Percentiles rank a stretch among this genome's conserved stretches.
Conservation (phyloP, 2,888 invertebrate genomes). For the Xanthostigma xanthostigma region DNA sequence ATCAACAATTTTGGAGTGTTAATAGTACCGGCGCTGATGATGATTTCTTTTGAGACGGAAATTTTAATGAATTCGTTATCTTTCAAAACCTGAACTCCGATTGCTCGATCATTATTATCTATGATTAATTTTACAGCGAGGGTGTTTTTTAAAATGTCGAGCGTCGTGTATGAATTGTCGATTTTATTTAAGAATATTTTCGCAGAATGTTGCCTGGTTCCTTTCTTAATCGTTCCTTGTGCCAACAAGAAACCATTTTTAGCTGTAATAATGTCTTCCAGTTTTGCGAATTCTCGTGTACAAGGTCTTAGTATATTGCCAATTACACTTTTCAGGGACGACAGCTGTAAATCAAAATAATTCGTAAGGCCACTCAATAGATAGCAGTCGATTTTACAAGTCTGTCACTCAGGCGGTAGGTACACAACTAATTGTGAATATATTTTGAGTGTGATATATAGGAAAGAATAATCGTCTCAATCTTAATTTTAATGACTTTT, state of each 20-base stretch:
- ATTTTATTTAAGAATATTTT: conserved; percentile 39
- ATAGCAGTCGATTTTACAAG: too few species aligned
- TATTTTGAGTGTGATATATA: too few species aligned
- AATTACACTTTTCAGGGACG: too few species aligned
- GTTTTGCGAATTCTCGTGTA: conserved; percentile 20
- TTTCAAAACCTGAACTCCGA: conserved; percentile 27
- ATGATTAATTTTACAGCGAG: conserved; percentile 39
- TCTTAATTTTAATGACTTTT: too few species aligned
- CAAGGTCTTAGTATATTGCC: too few species aligned
- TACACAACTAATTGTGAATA: too few species aligned
- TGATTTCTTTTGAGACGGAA: conserved; percentile 36
- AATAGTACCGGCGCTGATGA: conserved; percentile 45
- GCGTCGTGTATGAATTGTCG: conserved; percentile 38
- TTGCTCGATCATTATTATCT: conserved; percentile 21
- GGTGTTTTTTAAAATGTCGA: conserved; percentile 21
- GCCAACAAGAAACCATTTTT: conserved; percentile 23
- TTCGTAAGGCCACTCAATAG: too few species aligned
- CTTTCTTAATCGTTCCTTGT: conserved; percentile 29
- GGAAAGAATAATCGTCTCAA: too few species aligned
- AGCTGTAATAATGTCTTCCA: conserved; percentile 23
- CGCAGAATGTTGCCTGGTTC: conserved; percentile 35
- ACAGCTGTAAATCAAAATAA: too few species aligned
- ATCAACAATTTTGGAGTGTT: conserved; percentile 46
- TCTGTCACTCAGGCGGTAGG: too few species aligned
- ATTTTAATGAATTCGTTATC: conserved; percentile 17